Evolutionary conservation across 2,888 invertebrate species (phyloP).

Genomic region (Tachina lurida): DNA sequence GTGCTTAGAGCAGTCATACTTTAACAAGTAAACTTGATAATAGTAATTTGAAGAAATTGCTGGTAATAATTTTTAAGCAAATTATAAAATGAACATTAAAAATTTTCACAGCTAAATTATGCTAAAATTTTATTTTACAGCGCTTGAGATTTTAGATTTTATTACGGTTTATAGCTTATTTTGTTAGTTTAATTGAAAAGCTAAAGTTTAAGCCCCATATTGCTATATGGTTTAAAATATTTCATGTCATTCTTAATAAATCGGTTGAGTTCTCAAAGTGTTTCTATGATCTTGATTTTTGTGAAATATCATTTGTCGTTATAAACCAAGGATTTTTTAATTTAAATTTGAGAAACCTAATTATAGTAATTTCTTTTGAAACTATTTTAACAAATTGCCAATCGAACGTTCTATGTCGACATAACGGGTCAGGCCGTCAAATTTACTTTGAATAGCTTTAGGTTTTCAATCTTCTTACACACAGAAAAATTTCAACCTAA

Average conservation of each 20-base stretch:
- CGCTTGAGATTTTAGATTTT: neutral
- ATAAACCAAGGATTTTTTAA: neutral
- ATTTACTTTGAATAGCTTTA: too few species aligned
- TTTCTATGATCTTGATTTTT: neutral
- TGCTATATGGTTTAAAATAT: neutral
- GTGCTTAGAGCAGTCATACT: slow-evolving; percentile 28
- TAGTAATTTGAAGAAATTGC: neutral
- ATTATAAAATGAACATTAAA: too few species aligned
- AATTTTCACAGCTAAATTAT: neutral
- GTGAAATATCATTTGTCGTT: neutral
- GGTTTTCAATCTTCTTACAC: too few species aligned
- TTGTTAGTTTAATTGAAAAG: neutral
- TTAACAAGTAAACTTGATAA: slow-evolving; percentile 1
- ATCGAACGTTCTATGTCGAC: too few species aligned
- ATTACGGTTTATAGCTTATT: neutral
- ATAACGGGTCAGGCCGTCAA: too few species aligned
- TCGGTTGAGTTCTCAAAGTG: neutral
- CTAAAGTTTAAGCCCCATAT: slow-evolving; percentile 14
- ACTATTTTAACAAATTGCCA: too few species aligned
- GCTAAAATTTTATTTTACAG: neutral
- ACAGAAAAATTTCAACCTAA: too few species aligned
- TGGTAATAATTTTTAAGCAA: neutral
- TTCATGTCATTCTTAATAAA: slow-evolving; percentile 1
- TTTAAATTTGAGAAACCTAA: neutral
- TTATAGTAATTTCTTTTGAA: too few species aligned